These are phyloP conservation scores for rabbit (Oryctolagus cuniculus) DNA, from an alignment of 2,113 vertebrate species.

Conservation along the genomic window DNA sequence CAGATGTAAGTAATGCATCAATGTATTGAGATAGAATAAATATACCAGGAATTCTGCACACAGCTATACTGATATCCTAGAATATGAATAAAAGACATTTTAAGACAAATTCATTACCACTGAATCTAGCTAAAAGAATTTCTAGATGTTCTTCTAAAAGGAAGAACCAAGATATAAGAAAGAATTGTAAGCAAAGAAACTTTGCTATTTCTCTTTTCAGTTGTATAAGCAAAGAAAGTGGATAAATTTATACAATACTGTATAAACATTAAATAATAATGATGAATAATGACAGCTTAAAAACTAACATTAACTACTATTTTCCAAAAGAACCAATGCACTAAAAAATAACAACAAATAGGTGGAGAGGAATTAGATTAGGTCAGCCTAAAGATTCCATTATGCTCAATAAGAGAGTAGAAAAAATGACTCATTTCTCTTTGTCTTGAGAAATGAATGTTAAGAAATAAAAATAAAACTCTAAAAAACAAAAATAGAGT, in stretches of 20 bases:
- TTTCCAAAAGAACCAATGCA: not conserved
- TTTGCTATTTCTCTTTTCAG: too few relatives aligned
- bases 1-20: not conserved
- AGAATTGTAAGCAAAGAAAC: not conserved
- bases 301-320: not conserved
- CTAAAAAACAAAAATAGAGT: not conserved
- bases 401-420: not conserved
- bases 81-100: slow-evolving; percentile 3
- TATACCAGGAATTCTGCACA: not conserved
- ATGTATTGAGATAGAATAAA: not conserved
- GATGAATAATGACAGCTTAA: not conserved
- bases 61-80: not conserved
- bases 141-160: not conserved
- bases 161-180: not conserved
- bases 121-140: not conserved
- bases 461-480: not conserved
- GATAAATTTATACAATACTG: not conserved
- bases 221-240: not conserved
- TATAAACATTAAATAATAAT: slow-evolving; percentile 8
- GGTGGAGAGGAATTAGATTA: not conserved
- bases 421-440: not conserved
- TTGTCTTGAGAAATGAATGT: not conserved
- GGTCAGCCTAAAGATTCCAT: not conserved
- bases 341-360: not conserved
- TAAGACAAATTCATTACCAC: not conserved